Evolutionary conservation across 35 echinoderm and acorn worm species (phyloP).

Genomic region (Amphiura filiformis): DNA sequence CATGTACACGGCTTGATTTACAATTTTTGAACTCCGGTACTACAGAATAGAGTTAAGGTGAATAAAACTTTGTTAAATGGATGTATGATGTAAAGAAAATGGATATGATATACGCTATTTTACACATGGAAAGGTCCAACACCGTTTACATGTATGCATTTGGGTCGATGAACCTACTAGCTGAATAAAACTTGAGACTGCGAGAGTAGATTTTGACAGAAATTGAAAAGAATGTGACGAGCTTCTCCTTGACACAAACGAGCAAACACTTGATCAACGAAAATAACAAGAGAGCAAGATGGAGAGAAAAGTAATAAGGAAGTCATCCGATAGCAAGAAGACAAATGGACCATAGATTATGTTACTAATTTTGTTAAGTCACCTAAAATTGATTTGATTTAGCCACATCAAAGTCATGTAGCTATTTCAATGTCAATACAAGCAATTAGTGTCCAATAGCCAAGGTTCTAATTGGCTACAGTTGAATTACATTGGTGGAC

Average conservation of each 20-base stretch:
- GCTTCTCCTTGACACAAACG: background rate
- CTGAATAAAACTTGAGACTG: background rate
- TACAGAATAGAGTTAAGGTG: too few relatives aligned
- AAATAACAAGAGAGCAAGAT: too few relatives aligned
- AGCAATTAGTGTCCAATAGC: background rate
- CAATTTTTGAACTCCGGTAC: too few relatives aligned
- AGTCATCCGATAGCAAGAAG: background rate
- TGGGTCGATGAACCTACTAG: background rate
- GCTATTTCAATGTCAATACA: background rate
- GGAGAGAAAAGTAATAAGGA: background rate
- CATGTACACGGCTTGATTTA: too few relatives aligned
- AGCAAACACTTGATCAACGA: background rate
- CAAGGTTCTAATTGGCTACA: background rate
- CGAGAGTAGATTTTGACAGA: too few relatives aligned
- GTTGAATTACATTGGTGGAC: background rate
- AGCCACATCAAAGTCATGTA: background rate
- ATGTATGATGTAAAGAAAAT: too few relatives aligned
- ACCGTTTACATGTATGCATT: too few relatives aligned
- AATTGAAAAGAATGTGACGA: background rate
- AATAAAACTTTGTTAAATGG: too few relatives aligned
- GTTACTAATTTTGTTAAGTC: constrained; percentile 11
- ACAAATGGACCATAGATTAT: constrained; percentile 7
- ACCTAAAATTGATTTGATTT: background rate
- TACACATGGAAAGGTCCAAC: too few relatives aligned
- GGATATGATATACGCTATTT: too few relatives aligned